Base-by-base conservation (phyloP, 1,140 invertebrate genomes). In the Saccostrea echinata region DNA sequence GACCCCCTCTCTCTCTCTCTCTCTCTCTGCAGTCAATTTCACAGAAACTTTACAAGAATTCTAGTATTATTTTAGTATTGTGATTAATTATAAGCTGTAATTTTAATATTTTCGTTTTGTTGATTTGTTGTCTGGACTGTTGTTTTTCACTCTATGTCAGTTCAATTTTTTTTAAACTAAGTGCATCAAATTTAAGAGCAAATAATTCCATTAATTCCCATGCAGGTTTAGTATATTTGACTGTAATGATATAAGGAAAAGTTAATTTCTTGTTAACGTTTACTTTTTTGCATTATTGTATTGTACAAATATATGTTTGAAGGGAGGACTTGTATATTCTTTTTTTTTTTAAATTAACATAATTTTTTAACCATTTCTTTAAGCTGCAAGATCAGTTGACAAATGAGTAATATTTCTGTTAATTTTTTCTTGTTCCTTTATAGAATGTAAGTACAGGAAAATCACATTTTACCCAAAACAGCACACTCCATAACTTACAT, bases 371-470 rank as follows among this genome's bases (percentile, higher is more conserved):
- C 18, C 55, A 21, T 57, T 57, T 57, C 21, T 61, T 61, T 61
- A 61, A 61, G 16, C 18, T 21, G n/a, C 6, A 61, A 18, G 13
- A 21, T 21, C n/a, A 61, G n/a, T 43, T 61, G 55, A 61, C 55
- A 21, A 18, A n/a, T 43, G 16, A 61, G 18, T 61, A 61, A 61
- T 61, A 61, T 61, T 16, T 64, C 18, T 76, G 27, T 76, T n/a
- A 33, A 16, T 76, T 76, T 76, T 76, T 16, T 76, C 68, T 76
- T 76, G 27, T 76, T 30, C 68, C 68, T 76, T 76, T 76, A 2
- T 76, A 76, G 68, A 76, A 76, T 76, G 68, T 51, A 55, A 84
- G 33, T 57, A 55, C 51, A 61, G 43, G 21, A n/a, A 61, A 30
- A 24, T 55, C 33, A 61, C 21, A 55, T 84, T 35, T 61, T 24